Evolutionary conservation across 1,140 invertebrate genomes (phyloP), one percentile per base, ranked within the genome.

Genomic region (Homalodisca vitripennis): DNA sequence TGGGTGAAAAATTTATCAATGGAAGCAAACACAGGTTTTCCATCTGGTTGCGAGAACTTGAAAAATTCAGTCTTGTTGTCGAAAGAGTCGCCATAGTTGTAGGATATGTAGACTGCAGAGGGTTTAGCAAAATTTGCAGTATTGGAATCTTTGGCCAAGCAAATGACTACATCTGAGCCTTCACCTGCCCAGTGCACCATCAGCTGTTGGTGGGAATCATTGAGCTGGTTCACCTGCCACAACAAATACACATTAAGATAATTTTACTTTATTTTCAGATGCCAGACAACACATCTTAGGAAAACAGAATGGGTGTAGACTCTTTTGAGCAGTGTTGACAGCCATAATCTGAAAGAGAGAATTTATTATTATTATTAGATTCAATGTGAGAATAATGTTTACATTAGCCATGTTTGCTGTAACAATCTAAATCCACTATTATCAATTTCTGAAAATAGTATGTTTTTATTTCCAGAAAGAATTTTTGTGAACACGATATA

Each of bases 111-210:
- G 3, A 95, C 84, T 34, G 89, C 84, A 51, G 89, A 92, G 80
- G 81, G 57, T 75, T 62, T 74, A 10, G 71, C 71, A 20, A 22
- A 2, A 6, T 64, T 22, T 30, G 73, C 72, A 12, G 72, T n/a
- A 24, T 30, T 20, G 79, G 75, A 20, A 76, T 93, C 89, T 76
- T 88, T 83, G 1, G 93, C 92, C 60, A 95, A 80, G 74, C 92
- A 95, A 67, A 95, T 89, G 69, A 96, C 92, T 13, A 95, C 91
- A 79, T 92, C 86, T 51, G 91, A 92, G 22, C 86, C 87, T 77
- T 92, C 88, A 27, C 93, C 92, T 30, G 93, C 91, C 93, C 94
- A 95, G 80, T 94, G 90, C 0, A 95, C 92, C 84, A 94, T 90
- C 73, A 96, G 79, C 76, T 93, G 92, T 73, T 92, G 90, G 79